Conservation (phyloP, 2,797 vertebrate species). For the Eurystomus glaucurus region DNA sequence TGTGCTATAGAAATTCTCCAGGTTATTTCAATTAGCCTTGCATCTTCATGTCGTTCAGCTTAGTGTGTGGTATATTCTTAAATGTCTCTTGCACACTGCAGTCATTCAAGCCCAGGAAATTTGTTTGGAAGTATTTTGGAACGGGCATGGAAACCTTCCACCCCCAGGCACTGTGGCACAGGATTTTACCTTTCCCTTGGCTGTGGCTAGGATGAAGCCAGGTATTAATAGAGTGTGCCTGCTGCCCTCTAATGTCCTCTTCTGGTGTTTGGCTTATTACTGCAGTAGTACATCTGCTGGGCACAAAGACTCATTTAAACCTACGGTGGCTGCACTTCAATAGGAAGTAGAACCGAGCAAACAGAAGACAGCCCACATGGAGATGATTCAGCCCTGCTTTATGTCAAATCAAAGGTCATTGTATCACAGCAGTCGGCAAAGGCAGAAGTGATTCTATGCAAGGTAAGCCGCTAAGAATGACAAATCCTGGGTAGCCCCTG, state of each 20-base stretch:
- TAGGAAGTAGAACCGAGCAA: background rate
- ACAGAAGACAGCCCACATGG: fast-evolving
- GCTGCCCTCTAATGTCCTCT: conserved; percentile 31
- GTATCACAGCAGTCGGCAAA: background rate
- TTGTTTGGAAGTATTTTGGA: background rate
- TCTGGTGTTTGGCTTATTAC: background rate
- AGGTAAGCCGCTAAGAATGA: background rate
- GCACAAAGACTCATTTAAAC: background rate
- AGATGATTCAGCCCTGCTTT: background rate
- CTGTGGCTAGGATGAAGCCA: background rate
- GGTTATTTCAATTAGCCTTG: background rate
- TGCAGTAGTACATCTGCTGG: fast-evolving
- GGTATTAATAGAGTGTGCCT: background rate
- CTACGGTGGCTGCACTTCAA: background rate
- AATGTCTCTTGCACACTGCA: background rate
- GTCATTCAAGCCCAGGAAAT: background rate
- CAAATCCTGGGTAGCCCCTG: background rate
- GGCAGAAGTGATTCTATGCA: background rate
- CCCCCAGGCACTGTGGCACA: fast-evolving
- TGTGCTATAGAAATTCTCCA: background rate
- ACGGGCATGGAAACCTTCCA: background rate
- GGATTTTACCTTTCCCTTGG: background rate
- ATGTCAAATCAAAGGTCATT: background rate
- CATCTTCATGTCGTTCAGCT: background rate
- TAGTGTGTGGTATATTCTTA: background rate